Conservation (phyloP, 2,888 invertebrate genomes). For the Tachystola acroxantha region DNA sequence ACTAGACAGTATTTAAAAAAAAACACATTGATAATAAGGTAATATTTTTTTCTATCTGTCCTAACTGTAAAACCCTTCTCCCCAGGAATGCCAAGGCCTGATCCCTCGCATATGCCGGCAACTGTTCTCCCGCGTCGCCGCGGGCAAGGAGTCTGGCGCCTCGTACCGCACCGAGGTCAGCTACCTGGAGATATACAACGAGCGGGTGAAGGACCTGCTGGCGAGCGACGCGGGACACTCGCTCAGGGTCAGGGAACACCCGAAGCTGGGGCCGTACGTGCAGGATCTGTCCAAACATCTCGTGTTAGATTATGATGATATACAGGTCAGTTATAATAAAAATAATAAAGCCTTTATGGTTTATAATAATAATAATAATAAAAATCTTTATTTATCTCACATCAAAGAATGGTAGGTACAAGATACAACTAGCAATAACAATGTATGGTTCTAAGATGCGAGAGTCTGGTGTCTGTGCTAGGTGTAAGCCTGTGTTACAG, state of each 20-base stretch:
- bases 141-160: constrained; percentile 88
- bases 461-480: too few relatives aligned
- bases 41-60: too few relatives aligned
- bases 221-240: constrained; percentile 81
- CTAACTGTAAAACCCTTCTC: not conserved
- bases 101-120: constrained; percentile 92
- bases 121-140: constrained; percentile 88
- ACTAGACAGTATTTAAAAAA: too few relatives aligned
- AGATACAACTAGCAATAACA: too few relatives aligned
- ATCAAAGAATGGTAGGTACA: too few relatives aligned
- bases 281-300: constrained; percentile 91
- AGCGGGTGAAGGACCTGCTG: constrained; percentile 86
- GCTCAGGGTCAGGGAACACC: constrained; percentile 88
- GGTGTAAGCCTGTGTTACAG: too few relatives aligned
- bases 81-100: constrained; percentile 86
- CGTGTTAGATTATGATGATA: constrained; percentile 91
- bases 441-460: too few relatives aligned
- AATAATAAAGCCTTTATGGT: too few relatives aligned
- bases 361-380: too few relatives aligned
- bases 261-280: constrained; percentile 89
- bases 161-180: constrained; percentile 93
- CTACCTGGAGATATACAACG: constrained; percentile 92
- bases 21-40: too few relatives aligned
- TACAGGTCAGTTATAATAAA: constrained; percentile 72
- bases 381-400: too few relatives aligned